Evolutionary conservation across 2,888 invertebrate species (phyloP), one percentile per base, ranked within the genome.

Genomic region (Parnassius orleans): DNA sequence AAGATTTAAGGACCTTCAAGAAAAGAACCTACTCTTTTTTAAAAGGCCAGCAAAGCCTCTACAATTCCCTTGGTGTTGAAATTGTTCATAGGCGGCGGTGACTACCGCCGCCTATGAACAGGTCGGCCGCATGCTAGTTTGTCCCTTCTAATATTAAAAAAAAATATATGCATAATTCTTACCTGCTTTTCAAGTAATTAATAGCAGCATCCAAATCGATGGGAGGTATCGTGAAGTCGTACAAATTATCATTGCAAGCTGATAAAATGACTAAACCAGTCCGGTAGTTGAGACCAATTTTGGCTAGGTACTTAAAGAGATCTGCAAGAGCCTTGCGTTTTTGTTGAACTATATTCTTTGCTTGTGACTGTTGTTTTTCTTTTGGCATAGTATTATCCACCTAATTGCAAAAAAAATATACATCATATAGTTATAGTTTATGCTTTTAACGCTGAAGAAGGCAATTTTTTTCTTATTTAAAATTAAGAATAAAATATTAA

Each of bases 241-340:
- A 90, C 14, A 94, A 80, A 2, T 94, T 92, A 0, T 87, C 80
- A 3, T 86, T 81, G 9, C 14, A 48, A 1, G 93, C 78, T 5
- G 93, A 89, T 1, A 92, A 69, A 73, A 94, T 93, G 44, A 95
- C 88, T 9, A 96, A 87, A 1, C 98, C 98, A 0, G 95, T 94
- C 65, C 96, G 94, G 77, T 96, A 97, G 52, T 96, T 97, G 1
- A 98, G 80, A 0, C 98, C 97, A 68, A 96, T 92, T 64, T 93
- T 93, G 0, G 93, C 82, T 0, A 99, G 86, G 33, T 93, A 92
- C 79, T 96, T 97, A 81, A 98, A 98, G 53, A 98, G 91, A 83
- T 98, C 97, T 0, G 96, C 94, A 1, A 99, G 84, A 0, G 96
- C 95, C 85, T 96, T 95, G 43, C 96, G 94, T 81, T 98, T 98